Evolutionary conservation across 2,113 vertebrate species (phyloP).

Genomic region (Dermatemys mawii): DNA sequence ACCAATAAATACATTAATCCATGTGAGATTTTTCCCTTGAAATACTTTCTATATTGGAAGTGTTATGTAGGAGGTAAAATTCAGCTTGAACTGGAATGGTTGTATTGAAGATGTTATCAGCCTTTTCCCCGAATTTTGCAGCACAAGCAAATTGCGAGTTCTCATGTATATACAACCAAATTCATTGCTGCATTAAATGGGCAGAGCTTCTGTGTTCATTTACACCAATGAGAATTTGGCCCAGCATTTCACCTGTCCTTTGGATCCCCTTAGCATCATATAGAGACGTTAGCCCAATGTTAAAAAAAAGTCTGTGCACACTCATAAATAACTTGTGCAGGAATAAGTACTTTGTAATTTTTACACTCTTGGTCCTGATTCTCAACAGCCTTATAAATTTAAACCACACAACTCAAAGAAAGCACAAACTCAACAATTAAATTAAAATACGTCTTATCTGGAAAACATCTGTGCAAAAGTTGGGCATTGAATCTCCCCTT

Average conservation of each 20-base stretch:
- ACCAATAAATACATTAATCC: constrained; percentile 69
- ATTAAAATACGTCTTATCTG: neutral
- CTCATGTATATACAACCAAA: neutral
- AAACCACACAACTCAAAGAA: neutral
- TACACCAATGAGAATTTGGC: neutral
- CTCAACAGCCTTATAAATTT: neutral
- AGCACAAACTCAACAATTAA: neutral
- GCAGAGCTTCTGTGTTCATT: neutral
- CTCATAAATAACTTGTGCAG: neutral
- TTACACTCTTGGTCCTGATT: neutral
- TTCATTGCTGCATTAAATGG: neutral
- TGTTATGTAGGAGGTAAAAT: constrained; percentile 69
- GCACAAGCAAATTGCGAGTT: constrained; percentile 3
- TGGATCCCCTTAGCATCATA: neutral
- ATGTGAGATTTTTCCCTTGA: constrained; percentile 70
- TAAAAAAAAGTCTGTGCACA: neutral
- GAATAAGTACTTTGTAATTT: neutral
- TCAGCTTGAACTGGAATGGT: constrained; percentile 57
- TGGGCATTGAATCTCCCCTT: neutral
- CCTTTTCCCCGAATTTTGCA: constrained; percentile 44
- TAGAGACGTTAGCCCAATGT: neutral
- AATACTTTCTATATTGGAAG: constrained; percentile 72
- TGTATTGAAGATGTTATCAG: constrained; percentile 44
- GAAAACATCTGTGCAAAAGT: neutral
- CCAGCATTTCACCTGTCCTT: neutral